These are phyloP conservation scores for Cotesia vestalis DNA, from an alignment of 1,140 invertebrate genomes.

Conservation along the genomic window DNA sequence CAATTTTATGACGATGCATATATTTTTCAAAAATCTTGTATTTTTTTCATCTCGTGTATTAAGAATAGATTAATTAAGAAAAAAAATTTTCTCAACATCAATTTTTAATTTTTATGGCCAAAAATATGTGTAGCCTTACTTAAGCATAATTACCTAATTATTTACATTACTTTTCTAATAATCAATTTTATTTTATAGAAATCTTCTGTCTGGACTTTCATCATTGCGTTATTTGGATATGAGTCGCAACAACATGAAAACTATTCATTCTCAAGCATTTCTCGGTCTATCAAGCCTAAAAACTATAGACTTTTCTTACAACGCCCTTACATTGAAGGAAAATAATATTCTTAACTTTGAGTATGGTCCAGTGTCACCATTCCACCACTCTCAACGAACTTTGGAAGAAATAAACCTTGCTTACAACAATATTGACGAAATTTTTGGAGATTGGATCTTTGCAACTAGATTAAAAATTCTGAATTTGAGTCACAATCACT, in stretches of 20 bases:
- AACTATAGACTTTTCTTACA: conserved; percentile 65
- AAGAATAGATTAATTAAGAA: no score
- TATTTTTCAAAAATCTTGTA: no score
- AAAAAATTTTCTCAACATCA: no score
- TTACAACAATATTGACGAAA: conserved; percentile 70
- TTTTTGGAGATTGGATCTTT: conserved; percentile 71
- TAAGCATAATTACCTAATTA: no score
- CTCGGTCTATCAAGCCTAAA: conserved; percentile 55
- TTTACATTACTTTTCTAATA: no score
- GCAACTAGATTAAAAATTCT: conserved; percentile 62
- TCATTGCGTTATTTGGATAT: conserved; percentile 59
- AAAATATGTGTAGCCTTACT: no score
- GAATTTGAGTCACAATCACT: conserved; percentile 69
- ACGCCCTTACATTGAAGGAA: conserved; percentile 56
- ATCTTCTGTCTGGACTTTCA: conserved; percentile 49
- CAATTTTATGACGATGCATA: no score
- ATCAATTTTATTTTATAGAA: conserved; percentile 45
- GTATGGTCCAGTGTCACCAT: conserved; percentile 61
- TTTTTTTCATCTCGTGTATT: no score
- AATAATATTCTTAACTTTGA: neutral
- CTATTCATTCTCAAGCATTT: conserved; percentile 61
- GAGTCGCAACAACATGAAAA: conserved; percentile 53
- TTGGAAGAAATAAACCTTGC: conserved; percentile 70
- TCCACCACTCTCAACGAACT: conserved; percentile 58
- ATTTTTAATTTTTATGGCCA: no score